phyloP scores from a whole-genome alignment of 2,113 vertebrate genomes.

The Rhinolophus sinicus region DNA sequence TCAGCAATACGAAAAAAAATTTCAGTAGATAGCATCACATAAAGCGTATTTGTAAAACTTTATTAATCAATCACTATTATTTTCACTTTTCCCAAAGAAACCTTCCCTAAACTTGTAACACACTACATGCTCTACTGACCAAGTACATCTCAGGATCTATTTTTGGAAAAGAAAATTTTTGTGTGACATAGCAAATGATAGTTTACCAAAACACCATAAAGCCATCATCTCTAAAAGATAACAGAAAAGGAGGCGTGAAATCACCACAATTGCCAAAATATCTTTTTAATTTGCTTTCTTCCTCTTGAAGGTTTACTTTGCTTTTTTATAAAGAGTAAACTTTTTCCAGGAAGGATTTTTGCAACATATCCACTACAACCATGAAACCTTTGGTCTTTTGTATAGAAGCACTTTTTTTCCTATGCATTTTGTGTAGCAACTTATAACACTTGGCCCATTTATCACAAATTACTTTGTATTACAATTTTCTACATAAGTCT shows the following conservation, averaged over 20 bases:
- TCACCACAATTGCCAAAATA: not conserved
- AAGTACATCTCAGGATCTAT: not conserved
- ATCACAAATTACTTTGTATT: not conserved
- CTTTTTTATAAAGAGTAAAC: not conserved
- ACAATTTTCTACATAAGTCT: not conserved
- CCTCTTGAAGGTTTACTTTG: not conserved
- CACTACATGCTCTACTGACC: not conserved
- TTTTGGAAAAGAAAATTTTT: constrained; percentile 48
- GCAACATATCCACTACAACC: not conserved
- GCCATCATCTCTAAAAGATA: constrained; percentile 10
- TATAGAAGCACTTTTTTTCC: not conserved
- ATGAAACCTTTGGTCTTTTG: not conserved
- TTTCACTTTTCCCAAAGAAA: not conserved
- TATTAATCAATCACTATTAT: not conserved
- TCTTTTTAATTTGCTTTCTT: constrained; percentile 35
- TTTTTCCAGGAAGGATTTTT: not conserved
- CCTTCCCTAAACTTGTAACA: constrained; percentile 9
- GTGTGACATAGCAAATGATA: constrained; percentile 7
- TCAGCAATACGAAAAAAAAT: not conserved
- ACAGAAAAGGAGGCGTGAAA: constrained; percentile 9
- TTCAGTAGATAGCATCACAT: not conserved
- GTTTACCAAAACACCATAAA: constrained; percentile 51
- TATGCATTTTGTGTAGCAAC: not conserved
- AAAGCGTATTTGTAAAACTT: not conserved
- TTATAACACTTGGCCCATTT: not conserved